Conservation (phyloP, 2,113 vertebrate species). For the Cryptotis parvus region DNA sequence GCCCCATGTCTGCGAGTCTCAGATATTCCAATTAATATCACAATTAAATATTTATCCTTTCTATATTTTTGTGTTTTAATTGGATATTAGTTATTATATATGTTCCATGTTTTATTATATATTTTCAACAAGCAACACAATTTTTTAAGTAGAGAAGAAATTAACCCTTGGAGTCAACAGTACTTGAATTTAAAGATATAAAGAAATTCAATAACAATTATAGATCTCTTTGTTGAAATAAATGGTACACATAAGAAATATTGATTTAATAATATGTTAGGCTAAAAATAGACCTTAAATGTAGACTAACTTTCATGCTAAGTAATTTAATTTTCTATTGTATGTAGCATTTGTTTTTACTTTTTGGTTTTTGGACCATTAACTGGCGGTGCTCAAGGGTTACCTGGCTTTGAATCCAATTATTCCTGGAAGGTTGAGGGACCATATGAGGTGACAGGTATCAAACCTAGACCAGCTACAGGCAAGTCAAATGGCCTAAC, state of each 20-base stretch:
- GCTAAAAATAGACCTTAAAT: background rate
- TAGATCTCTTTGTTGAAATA: background rate
- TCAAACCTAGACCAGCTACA: too few species aligned
- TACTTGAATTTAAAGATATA: background rate
- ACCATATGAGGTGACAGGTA: too few species aligned
- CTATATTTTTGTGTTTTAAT: background rate
- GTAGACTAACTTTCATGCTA: background rate
- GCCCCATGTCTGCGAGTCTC: too few species aligned
- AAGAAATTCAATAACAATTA: background rate
- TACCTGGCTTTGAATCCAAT: too few species aligned
- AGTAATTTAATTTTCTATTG: background rate
- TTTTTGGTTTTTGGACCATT: too few species aligned
- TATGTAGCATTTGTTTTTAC: background rate
- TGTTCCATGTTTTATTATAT: background rate
- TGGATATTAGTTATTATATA: background rate
- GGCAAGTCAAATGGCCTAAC: too few species aligned
- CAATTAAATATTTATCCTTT: background rate
- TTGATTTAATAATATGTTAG: background rate
- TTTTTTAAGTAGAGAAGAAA: background rate
- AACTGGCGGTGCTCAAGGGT: too few species aligned
- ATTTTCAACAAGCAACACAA: background rate
- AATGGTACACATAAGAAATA: background rate
- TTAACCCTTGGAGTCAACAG: background rate
- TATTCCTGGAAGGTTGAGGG: too few species aligned
- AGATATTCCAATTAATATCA: background rate